Base-by-base conservation (phyloP, 2,888 invertebrate species). In the Danaus chrysippus region DNA sequence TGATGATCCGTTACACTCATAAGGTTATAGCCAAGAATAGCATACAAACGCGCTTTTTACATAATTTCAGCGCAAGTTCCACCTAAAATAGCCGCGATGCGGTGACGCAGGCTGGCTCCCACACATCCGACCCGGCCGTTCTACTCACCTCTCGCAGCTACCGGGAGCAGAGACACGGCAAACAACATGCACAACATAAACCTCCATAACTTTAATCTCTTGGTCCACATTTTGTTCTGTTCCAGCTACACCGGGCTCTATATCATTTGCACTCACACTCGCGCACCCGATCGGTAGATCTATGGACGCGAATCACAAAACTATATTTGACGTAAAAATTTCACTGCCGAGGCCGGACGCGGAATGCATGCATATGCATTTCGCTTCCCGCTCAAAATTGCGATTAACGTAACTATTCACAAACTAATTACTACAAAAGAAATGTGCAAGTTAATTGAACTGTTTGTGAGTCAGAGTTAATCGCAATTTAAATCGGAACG, bases 1-100 rank as follows among this genome's bases (percentile, higher is more conserved):
- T 82, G 83, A 82, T 80, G 79, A 78, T 78, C 74, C 80, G 76
- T 82, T 82, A 79, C 79, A 82, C 78, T 75, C 76, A 83, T 87
- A 85, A 87, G 86, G 89, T 86, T 90, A 87, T 81, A 73, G 82
- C 87, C 86, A 81, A 84, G 90, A 91, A 91, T 90, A 90, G 88
- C 81, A 77, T 83, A 82, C 84, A 86, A 86, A 86, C 85, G 84
- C 82, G 87, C 87, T 90, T 91, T 91, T 91, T 91, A 91, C 91
- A 91, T 91, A 91, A 91, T 91, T 91, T 91, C 88, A 89, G 87
- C 90, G 87, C 90, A 89, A 87, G 90, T 87, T 85, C 81, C 82
- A 79, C 85, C 84, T 83, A 87, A 91, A 91, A 91, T 91, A 91
- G 90, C 83, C 72, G 71, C 82, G 78, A 75, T 76, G 79, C 80